Evolutionary conservation across 2,113 vertebrate genomes (phyloP).

Genomic region (Peromyscus leucopus): DNA sequence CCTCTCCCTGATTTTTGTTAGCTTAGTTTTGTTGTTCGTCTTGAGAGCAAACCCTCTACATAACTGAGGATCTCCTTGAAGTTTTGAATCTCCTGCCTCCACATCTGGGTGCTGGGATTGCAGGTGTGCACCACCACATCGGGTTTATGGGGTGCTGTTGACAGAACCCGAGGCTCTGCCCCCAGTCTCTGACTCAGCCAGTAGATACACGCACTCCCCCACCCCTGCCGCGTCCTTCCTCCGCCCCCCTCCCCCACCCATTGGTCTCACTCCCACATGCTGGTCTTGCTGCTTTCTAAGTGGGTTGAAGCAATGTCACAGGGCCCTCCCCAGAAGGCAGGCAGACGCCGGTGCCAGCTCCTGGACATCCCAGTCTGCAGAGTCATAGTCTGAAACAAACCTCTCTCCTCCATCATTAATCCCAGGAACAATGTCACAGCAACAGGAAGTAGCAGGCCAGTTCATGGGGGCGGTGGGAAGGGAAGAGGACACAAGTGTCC

Average conservation of each 20-base stretch:
- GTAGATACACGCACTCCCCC: too few species aligned
- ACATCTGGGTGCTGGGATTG: background rate
- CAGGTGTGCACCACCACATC: background rate
- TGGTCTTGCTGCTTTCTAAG: too few species aligned
- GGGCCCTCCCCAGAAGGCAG: background rate
- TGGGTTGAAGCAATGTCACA: too few species aligned
- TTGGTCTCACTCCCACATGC: background rate
- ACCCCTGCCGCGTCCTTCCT: too few species aligned
- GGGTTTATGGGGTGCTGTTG: background rate
- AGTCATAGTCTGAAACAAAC: background rate
- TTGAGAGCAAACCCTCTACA: background rate
- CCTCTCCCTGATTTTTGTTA: background rate
- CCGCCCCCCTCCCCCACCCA: too few species aligned
- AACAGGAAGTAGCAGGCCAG: background rate
- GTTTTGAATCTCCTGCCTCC: background rate
- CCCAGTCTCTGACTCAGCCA: background rate
- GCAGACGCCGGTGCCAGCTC: background rate
- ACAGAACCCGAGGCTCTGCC: background rate
- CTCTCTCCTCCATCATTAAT: background rate
- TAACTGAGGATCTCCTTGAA: background rate
- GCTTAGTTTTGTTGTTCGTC: background rate
- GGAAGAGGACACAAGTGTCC: background rate
- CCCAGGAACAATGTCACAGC: background rate
- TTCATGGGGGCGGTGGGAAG: background rate
- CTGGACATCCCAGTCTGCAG: background rate